Evolutionary conservation across 2,888 invertebrate species (phyloP).

Genomic region (Lobophora halterata): DNA sequence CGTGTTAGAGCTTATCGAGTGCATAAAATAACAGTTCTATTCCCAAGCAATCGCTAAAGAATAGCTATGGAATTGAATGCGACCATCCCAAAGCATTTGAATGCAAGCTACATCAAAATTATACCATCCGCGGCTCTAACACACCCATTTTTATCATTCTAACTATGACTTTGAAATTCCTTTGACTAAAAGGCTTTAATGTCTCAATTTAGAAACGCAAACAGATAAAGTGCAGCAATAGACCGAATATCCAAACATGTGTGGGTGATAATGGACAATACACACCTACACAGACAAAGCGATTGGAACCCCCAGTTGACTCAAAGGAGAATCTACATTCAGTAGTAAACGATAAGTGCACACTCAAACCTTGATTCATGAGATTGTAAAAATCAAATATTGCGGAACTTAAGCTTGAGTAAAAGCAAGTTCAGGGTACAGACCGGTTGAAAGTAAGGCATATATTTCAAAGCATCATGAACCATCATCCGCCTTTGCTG

Average conservation of each 20-base stretch:
- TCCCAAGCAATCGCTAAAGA: conserved; percentile 4
- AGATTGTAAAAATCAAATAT: conserved; percentile 32
- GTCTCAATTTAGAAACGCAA: conserved; percentile 27
- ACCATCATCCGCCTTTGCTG: conserved; percentile 3
- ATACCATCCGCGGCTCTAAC: conserved; percentile 5
- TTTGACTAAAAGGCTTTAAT: conserved; percentile 24
- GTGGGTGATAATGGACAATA: conserved; percentile 29
- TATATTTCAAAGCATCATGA: conserved; percentile 6
- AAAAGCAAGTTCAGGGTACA: conserved; percentile 5
- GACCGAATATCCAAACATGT: conserved; percentile 22
- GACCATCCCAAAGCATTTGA: conserved; percentile 1
- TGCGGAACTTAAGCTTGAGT: neutral
- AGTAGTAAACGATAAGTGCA: conserved; percentile 27
- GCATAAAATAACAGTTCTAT: conserved; percentile 9
- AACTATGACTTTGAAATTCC: conserved; percentile 15
- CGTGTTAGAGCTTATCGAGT: too few species aligned
- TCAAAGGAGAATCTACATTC: conserved; percentile 10
- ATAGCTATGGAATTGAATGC: conserved; percentile 1
- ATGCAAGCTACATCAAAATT: conserved; percentile 10
- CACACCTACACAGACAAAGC: conserved; percentile 25
- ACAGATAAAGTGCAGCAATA: conserved; percentile 26
- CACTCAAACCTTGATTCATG: conserved; percentile 36
- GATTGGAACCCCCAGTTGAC: conserved; percentile 18
- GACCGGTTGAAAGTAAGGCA: conserved; percentile 11
- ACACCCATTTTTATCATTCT: conserved; percentile 12